Base-by-base conservation (phyloP, 2,888 invertebrate genomes). In the Caenorhabditis sp. region DNA sequence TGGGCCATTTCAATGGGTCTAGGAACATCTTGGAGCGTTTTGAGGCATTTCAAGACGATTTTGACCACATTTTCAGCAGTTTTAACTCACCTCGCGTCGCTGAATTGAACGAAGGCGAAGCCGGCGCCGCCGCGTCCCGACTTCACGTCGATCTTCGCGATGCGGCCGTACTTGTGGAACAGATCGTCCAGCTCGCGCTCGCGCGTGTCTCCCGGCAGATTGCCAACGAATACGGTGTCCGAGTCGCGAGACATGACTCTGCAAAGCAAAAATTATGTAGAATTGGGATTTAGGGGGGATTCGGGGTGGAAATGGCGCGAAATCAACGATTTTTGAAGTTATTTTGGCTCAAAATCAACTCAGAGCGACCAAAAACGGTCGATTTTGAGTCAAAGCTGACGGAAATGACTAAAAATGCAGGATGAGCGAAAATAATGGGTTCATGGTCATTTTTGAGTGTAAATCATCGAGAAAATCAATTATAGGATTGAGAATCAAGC, bases 81-180 rank as follows among this genome's bases (percentile, higher is more conserved):
- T 47, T 47, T n/a, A 74, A 51, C 79, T 61, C 64, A 98, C 98
- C 98, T 95, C 77, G 96, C 95, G 94, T 99, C 98, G 92, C 98
- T 98, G 92, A 98, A 99, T 93, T 99, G 98, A 59, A 99, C 97
- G 94, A 99, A 99, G 70, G 98, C 98, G 94, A 99, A 99, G 89
- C 98, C 98, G 97, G 93, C 97, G 97, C 73, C 95, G 88, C 99
- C 98, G 95, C 97, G 97, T 82, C 99, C 99, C 93, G 86, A 90
- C 54, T 54, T 54, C 24, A 54, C 26, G 12, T 54, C 54, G 54
- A 54, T 22, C 24, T 54, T 54, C 4, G 4, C 14, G 14, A 54
- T 54, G 2, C 14, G 14, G 10, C 54, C 54, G 26, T 54, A 54
- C 70, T 90, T 90, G 26, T 66, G 47, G 80, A 91, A 91, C n/a